Base-by-base conservation (phyloP, 2,797 vertebrate species). In the Poeciliopsis infans region DNA sequence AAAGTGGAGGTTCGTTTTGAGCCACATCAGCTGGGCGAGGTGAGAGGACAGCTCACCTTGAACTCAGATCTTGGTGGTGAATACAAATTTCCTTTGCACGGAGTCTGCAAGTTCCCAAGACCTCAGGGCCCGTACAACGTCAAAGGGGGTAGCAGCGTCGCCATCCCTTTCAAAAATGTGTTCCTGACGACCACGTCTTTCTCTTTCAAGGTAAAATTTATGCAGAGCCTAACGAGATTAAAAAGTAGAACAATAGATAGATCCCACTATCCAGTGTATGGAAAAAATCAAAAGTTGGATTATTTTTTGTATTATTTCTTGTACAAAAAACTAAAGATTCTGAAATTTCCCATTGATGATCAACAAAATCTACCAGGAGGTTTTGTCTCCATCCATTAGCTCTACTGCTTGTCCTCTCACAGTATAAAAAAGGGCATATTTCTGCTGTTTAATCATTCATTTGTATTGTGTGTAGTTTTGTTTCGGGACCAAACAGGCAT, bases 151-250 rank as follows among this genome's bases (percentile, higher is more conserved):
- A 83, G 81, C 86, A 96, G 11, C 75, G 18, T 94, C 33, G 43
- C 89, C 41, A 97, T 98, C 83, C 93, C 96, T 70, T 98, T 98
- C 92, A 98, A 97, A 86, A 99, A 98, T 0, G 33, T 97, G 28
- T 98, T 98, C 92, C 86, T 85, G 7, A 94, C 96, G 53, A 69
- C 92, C 5, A 93, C 90, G 0, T 41, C 90, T 43, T 98, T 96
- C 88, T 94, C 93, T 76, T 96, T 91, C 81, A 83, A 84, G 0
- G 93, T 94, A 80, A 73, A 72, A 49, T 66, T 3, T 11, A 0
- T 0, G 41, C 31, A 8, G 55, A 49, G 10, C 3, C 36, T 31
- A 18, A n/a, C 25, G 16, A 82, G 25, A 33, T 28, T 61, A 16
- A 33, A 61, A 31, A 61, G 31, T 59, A 59, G 57, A 31, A 59